phyloP scores from a whole-genome alignment of 2,888 invertebrate species.

The Bugulina stolonifera region DNA sequence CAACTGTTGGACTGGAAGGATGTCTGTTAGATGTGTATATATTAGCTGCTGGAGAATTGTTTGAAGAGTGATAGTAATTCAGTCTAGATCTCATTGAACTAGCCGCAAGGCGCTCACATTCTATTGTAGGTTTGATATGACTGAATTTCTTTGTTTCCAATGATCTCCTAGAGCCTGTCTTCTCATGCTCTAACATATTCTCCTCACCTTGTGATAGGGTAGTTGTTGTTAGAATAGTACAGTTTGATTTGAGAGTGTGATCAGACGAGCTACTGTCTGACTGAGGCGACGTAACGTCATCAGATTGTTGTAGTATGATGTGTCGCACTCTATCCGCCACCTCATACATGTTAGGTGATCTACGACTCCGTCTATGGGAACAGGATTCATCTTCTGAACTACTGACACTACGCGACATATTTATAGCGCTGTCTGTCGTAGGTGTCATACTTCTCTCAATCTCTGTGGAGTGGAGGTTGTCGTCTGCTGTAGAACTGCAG shows the following conservation, averaged over 20 bases:
- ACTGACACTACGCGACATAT: constrained; percentile 18
- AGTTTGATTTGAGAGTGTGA: not conserved
- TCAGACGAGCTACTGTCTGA: not conserved
- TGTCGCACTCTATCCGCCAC: not conserved
- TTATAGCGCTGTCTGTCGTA: constrained; percentile 17
- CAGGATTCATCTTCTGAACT: constrained; percentile 8
- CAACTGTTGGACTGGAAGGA: not conserved
- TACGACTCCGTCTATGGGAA: not conserved
- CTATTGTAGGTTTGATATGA: not conserved
- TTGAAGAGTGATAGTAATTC: too few relatives aligned
- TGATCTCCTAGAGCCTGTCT: not conserved
- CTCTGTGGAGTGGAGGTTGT: not conserved
- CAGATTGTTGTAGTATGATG: not conserved
- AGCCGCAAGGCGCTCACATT: not conserved
- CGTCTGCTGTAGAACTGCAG: not conserved
- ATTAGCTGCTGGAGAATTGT: not conserved
- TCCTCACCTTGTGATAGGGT: not conserved
- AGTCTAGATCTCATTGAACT: not conserved
- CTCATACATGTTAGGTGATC: not conserved
- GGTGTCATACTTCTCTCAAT: constrained; percentile 4
- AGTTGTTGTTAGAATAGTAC: not conserved
- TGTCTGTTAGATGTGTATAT: not conserved
- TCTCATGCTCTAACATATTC: not conserved
- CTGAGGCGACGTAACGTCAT: not conserved
- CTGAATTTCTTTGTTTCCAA: not conserved